These are phyloP conservation scores for Zaprionus obscuricornis DNA, from an alignment of 2,888 invertebrate genomes.

Conservation along the genomic window DNA sequence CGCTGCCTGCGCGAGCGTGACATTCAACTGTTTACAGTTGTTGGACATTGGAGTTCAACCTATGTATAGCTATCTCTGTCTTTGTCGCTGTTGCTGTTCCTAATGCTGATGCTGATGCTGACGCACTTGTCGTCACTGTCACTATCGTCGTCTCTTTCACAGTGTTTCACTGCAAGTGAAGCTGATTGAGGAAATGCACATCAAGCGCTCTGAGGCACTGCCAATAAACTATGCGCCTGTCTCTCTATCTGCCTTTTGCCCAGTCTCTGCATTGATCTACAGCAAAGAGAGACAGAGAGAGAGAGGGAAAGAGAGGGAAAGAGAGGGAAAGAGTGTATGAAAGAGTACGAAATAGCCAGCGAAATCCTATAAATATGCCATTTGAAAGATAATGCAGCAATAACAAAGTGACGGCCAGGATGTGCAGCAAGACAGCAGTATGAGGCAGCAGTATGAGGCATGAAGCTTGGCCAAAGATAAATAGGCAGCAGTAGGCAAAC, in stretches of 20 bases:
- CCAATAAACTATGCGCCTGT: constrained; percentile 69
- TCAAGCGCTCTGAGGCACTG: constrained; percentile 71
- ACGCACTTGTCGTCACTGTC: no score
- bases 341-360: constrained; percentile 26
- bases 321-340: constrained; percentile 12
- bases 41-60: constrained; percentile 30
- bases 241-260: constrained; percentile 21
- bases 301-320: not conserved
- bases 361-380: constrained; percentile 80
- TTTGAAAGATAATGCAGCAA: constrained; percentile 79
- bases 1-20: constrained; percentile 41
- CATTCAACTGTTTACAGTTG: constrained; percentile 62
- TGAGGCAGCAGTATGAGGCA: constrained; percentile 7
- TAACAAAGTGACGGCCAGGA: constrained; percentile 58
- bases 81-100: constrained; percentile 6
- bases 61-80: no score
- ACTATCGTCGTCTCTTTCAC: no score
- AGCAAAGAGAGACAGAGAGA: not conserved
- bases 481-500: constrained; percentile 78
- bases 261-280: constrained; percentile 42
- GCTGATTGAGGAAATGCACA: constrained; percentile 77
- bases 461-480: constrained; percentile 62
- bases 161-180: constrained; percentile 41
- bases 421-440: constrained; percentile 17
- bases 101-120: not conserved